These are phyloP conservation scores for Novumbra hubbsi DNA, from an alignment of 2,797 vertebrate genomes.

Conservation along the genomic window DNA sequence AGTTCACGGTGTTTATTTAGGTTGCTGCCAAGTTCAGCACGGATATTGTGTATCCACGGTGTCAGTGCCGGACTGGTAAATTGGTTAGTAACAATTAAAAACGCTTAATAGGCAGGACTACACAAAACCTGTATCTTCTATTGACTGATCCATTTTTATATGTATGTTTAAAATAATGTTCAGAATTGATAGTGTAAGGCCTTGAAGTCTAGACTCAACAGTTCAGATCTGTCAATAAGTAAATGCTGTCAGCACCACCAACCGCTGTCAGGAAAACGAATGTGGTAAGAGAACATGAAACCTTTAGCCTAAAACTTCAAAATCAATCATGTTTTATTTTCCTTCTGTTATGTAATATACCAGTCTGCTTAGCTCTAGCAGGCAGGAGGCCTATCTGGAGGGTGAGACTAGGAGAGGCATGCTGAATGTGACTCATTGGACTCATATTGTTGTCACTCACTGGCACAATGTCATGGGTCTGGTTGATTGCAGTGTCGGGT, in stretches of 20 bases:
- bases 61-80: no score
- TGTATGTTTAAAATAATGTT: no score
- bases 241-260: not conserved
- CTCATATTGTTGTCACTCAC: not conserved
- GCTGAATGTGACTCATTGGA: not conserved
- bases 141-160: no score
- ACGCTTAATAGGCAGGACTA: no score
- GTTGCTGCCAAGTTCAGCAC: no score
- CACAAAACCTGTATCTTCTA: no score
- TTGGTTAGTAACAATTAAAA: no score
- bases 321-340: not conserved
- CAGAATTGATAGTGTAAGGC: not conserved
- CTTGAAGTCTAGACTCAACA: not conserved
- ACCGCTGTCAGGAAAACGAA: not conserved
- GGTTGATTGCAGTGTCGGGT: slow-evolving; percentile 1
- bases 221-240: not conserved
- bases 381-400: not conserved
- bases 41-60: no score
- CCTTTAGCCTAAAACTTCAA: not conserved
- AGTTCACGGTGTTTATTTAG: no score
- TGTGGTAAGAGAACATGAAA: not conserved
- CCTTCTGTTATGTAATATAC: slow-evolving; percentile 1
- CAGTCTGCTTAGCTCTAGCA: not conserved
- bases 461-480: slow-evolving; percentile 36
- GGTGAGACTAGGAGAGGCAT: not conserved